Conservation (phyloP, 2,888 invertebrate species). For the Gandaritis pyraliata region DNA sequence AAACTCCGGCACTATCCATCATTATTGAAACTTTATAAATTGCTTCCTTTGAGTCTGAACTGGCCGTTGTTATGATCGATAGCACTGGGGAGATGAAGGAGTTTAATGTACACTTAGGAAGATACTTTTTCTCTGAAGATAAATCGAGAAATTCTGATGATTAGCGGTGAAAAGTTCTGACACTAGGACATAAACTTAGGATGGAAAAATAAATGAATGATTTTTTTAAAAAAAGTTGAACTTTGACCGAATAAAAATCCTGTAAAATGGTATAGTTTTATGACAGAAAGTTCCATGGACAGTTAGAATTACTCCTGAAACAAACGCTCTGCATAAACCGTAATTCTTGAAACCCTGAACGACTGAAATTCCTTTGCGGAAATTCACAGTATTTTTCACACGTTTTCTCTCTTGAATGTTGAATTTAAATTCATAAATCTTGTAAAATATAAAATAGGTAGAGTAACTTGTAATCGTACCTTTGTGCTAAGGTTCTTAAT, state of each 20-base stretch:
- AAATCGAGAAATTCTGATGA: not conserved
- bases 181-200: too few relatives aligned
- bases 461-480: too few relatives aligned
- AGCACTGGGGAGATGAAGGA: conserved; percentile 26
- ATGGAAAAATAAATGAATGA: too few relatives aligned
- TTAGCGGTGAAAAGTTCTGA: too few relatives aligned
- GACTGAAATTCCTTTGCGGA: conserved; percentile 20
- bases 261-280: conserved; percentile 1
- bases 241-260: not conserved
- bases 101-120: conserved; percentile 12
- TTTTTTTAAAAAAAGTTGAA: not conserved
- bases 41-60: conserved; percentile 67
- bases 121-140: conserved; percentile 9
- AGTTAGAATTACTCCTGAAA: conserved; percentile 21
- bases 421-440: conserved; percentile 5
- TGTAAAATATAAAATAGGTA: not conserved
- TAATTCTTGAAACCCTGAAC: conserved; percentile 20
- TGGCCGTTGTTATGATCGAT: conserved; percentile 43
- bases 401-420: conserved; percentile 17
- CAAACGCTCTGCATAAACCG: conserved; percentile 26
- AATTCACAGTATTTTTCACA: conserved; percentile 25
- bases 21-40: conserved; percentile 81
- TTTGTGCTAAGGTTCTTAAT: too few relatives aligned
- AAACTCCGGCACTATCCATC: conserved; percentile 67
- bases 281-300: conserved; percentile 15